Conservation (phyloP, 2,888 invertebrate species). For the Taphrorychus bicolor region DNA sequence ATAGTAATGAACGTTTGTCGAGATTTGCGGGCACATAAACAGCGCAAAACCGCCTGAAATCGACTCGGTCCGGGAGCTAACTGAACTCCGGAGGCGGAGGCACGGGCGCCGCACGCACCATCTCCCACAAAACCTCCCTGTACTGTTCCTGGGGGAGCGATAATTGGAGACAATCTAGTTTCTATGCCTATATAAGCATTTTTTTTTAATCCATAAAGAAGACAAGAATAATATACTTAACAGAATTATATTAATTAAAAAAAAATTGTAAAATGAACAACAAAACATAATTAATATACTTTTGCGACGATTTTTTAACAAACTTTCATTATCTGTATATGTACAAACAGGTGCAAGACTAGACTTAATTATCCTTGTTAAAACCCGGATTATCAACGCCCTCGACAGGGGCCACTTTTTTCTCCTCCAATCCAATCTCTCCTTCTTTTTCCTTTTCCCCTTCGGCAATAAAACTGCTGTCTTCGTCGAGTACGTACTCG, state of each 20-base stretch:
- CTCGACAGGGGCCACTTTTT: slow-evolving; percentile 8
- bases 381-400: slow-evolving; percentile 42
- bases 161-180: too few relatives aligned
- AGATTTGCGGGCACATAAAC: neutral
- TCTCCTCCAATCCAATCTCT: slow-evolving; percentile 18
- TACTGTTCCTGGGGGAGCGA: too few relatives aligned
- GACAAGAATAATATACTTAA: too few relatives aligned
- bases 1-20: neutral
- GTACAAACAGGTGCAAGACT: neutral
- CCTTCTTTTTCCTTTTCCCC: neutral
- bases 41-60: slow-evolving; percentile 1
- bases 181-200: too few relatives aligned
- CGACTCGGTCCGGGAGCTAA: slow-evolving; percentile 5
- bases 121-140: neutral
- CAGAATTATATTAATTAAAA: neutral
- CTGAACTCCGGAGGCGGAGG: slow-evolving; percentile 14
- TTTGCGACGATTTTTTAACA: too few relatives aligned
- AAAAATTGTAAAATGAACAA: neutral
- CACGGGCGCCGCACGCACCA: slow-evolving; percentile 10
- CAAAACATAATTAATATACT: too few relatives aligned
- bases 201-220: too few relatives aligned
- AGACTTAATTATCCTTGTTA: slow-evolving; percentile 20
- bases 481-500: slow-evolving; percentile 66
- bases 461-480: slow-evolving; percentile 43
- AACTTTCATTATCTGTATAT: too few relatives aligned